Conservation (phyloP, 2,113 vertebrate species). For the Castor canadensis region DNA sequence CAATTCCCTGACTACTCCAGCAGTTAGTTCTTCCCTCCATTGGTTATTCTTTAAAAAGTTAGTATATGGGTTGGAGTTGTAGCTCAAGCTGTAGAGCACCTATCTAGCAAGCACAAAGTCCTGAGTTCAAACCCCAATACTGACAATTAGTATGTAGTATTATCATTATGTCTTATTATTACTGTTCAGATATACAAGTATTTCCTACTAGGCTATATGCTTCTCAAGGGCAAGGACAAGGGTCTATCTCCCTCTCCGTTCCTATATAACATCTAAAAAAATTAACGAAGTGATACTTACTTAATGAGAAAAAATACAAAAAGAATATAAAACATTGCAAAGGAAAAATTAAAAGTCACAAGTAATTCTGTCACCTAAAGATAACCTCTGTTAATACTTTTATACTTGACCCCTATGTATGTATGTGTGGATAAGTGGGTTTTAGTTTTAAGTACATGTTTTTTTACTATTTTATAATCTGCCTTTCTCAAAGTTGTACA, state of each 20-base stretch:
- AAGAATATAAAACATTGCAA: neutral
- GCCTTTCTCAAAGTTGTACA: neutral
- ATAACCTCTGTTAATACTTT: constrained; percentile 15
- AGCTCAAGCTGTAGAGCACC: too few relatives aligned
- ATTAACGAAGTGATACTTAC: neutral
- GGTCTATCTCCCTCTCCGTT: neutral
- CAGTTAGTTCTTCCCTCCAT: neutral
- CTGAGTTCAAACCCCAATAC: too few relatives aligned
- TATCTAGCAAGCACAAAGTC: too few relatives aligned
- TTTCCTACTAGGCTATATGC: neutral
- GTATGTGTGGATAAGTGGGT: fast-evolving
- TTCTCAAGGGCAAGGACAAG: constrained; percentile 1
- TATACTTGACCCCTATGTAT: neutral
- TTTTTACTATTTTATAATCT: constrained; percentile 2
- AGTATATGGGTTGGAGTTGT: too few relatives aligned
- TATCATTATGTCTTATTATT: neutral
- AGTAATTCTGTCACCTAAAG: neutral
- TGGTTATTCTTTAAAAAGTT: neutral
- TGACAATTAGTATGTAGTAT: neutral
- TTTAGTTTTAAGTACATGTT: neutral
- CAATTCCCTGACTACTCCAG: neutral
- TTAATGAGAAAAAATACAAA: constrained; percentile 4
- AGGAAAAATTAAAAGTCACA: neutral
- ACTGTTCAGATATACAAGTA: neutral
- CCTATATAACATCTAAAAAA: neutral